Percentiles rank a stretch among this genome's conserved stretches.
Evolutionary conservation across 2,113 vertebrate species (phyloP).

Genomic region (Egretta garzetta): DNA sequence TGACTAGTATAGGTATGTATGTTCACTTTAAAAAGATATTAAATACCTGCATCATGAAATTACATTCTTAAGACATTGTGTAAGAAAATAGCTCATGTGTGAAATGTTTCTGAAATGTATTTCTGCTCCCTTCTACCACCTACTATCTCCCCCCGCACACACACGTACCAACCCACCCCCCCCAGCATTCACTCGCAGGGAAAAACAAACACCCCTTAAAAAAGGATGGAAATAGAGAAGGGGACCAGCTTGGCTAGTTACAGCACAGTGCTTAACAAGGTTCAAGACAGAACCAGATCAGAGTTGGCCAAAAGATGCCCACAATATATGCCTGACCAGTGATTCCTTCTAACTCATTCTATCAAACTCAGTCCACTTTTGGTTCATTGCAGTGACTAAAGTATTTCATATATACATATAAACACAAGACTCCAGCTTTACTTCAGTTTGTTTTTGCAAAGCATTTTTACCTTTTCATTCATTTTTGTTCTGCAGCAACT

Average conservation of each 20-base stretch:
- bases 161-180: not conserved
- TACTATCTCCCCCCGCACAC: not conserved
- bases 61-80: conserved; percentile 78
- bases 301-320: conserved; percentile 77
- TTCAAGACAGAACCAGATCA: conserved; percentile 78
- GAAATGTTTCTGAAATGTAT: conserved; percentile 80
- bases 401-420: conserved; percentile 69
- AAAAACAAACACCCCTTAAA: conserved; percentile 50
- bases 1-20: conserved; percentile 63
- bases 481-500: conserved; percentile 74
- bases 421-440: conserved; percentile 70
- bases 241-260: conserved; percentile 68
- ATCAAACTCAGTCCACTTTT: conserved; percentile 75
- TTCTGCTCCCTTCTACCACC: conserved; percentile 30
- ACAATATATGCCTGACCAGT: conserved; percentile 49
- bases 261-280: conserved; percentile 82
- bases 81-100: conserved; percentile 83
- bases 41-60: conserved; percentile 81
- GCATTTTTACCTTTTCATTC: conserved; percentile 64
- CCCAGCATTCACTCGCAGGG: conserved; percentile 60
- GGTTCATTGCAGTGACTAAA: conserved; percentile 74
- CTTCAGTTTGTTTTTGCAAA: conserved; percentile 66
- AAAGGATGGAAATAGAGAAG: conserved; percentile 66
- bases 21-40: conserved; percentile 78
- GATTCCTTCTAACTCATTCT: conserved; percentile 12